phyloP scores from a whole-genome alignment of 2,888 invertebrate species.

The Thymelicus acteon region DNA sequence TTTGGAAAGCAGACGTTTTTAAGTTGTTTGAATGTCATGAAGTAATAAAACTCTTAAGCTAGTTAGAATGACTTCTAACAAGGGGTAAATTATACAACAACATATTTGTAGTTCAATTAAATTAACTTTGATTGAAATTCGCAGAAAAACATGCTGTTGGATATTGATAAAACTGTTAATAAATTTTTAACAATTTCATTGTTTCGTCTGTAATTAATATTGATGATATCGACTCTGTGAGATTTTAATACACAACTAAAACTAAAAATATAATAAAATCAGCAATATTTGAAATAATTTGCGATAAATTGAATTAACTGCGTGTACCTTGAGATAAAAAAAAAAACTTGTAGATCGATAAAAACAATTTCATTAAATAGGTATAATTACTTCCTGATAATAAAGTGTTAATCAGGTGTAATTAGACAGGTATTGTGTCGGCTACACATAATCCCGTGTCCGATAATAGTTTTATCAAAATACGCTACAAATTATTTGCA shows the following conservation, averaged over 20 bases:
- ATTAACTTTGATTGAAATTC: too few relatives aligned
- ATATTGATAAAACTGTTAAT: too few relatives aligned
- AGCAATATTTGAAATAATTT: too few relatives aligned
- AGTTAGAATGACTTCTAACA: too few relatives aligned
- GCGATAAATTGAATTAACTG: background rate
- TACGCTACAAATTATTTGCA: constrained; percentile 34
- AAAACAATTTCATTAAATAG: constrained; percentile 18
- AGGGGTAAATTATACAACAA: too few relatives aligned
- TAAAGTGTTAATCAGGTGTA: constrained; percentile 24
- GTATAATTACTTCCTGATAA: constrained; percentile 17
- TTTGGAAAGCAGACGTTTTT: too few relatives aligned
- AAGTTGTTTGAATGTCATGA: too few relatives aligned
- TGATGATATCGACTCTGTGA: background rate
- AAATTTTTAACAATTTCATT: too few relatives aligned
- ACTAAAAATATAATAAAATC: background rate
- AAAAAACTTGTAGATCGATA: constrained; percentile 6
- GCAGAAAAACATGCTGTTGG: too few relatives aligned
- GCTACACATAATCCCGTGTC: constrained; percentile 32
- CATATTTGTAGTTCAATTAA: too few relatives aligned
- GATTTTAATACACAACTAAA: too few relatives aligned
- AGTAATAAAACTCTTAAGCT: too few relatives aligned
- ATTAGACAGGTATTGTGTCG: constrained; percentile 36
- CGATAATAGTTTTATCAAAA: constrained; percentile 29
- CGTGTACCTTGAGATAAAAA: background rate
- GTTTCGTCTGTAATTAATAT: background rate